Evolutionary conservation across 30 jellyfish, hydroid and myxozoan genomes (phyloP), one percentile per base, ranked within the genome.

Genomic region (Aurelia sp.): DNA sequence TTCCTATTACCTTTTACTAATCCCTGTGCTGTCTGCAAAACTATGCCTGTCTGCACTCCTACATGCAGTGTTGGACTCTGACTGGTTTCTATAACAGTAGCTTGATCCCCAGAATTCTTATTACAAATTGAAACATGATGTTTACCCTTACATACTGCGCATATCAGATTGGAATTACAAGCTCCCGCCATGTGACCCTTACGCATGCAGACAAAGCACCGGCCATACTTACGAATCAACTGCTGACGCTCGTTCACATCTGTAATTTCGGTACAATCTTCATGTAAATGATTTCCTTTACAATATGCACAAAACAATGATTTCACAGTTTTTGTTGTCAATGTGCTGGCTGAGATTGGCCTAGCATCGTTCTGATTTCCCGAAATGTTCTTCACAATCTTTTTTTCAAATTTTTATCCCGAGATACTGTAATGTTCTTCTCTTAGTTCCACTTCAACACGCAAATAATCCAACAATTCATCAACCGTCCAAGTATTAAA

Each of bases 21-120:
- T 62, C 72, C 72, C 72, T 62, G 72, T 62, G 72, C 72, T 62
- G 72, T 62, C 72, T 62, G 72, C 72, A 62, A 62, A 62, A 62
- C 11, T 62, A 62, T 62, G 2, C 16, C 27, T 11, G 16, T 62
- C 72, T 62, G 40, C 27, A 62, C 72, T n/a, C 72, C 72, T 40
- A 62, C 72, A 18, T 62, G 72, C 72, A 62, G 72, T 17, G 21
- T 62, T n/a, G 72, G 72, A 62, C 72, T 62, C 21, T n/a, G 20
- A 40, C 72, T 62, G 72, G 21, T 62, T 62, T 62, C 27, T n/a
- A 12, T 13, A n/a, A 62, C 40, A 40, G 40, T 62, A 9, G 11
- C 21, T 12, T 17, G 11, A 40, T 9, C 17, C 19, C 17, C 19
- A 57, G 66, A n/a, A 57, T 13, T 13, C 20, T 57, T 57, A 13